A percentile compares a stretch with the other conserved stretches of the same genome.
Conservation (phyloP, 2,797 vertebrate species). For the Poecilia gillii region DNA sequence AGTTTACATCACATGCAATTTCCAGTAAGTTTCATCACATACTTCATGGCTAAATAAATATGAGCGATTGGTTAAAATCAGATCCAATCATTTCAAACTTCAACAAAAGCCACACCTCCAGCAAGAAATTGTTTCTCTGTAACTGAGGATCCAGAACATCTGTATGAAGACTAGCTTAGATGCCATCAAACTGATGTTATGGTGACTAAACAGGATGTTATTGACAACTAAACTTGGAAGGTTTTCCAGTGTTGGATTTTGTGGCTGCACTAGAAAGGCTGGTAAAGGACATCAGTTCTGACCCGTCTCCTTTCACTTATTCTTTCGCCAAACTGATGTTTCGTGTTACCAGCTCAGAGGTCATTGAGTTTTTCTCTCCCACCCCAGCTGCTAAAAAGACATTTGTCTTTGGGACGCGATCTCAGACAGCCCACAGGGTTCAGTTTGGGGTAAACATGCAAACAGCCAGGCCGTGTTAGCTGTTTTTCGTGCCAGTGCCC, state of each 20-base stretch:
- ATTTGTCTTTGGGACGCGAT: not conserved
- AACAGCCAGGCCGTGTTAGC: not conserved
- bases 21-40: no score
- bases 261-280: not conserved
- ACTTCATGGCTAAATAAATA: no score
- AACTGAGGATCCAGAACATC: no score
- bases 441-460: not conserved
- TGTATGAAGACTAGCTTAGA: no score
- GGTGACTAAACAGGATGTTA: not conserved
- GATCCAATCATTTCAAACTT: no score
- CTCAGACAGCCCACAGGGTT: not conserved
- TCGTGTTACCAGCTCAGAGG: not conserved
- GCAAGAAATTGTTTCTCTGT: no score
- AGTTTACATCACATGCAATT: no score
- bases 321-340: not conserved
- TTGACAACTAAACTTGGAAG: not conserved
- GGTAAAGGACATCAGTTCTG: not conserved
- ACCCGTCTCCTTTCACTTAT: not conserved
- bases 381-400: not conserved
- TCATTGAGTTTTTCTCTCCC: not conserved
- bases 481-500: conserved; percentile 17
- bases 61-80: no score
- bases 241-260: not conserved
- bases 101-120: no score
- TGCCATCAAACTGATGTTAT: no score